phyloP scores from a whole-genome alignment of 2,888 invertebrate species.

The Chloroclysta siterata region DNA sequence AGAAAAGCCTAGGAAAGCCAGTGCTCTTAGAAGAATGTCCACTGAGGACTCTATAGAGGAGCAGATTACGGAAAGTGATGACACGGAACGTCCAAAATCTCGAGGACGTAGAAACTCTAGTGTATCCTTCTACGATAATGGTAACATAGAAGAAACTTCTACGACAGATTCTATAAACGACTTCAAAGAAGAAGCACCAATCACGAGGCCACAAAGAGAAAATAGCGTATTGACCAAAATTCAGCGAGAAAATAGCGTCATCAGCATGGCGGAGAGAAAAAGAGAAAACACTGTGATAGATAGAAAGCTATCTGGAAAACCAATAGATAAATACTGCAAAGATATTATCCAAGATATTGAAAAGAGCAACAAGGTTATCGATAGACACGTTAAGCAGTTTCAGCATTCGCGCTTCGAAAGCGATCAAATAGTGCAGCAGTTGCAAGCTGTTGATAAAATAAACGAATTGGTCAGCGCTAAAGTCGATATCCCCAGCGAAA shows the following conservation, averaged over 20 bases:
- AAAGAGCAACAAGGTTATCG: slow-evolving; percentile 76
- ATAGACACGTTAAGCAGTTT: slow-evolving; percentile 80
- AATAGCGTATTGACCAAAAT: slow-evolving; percentile 38
- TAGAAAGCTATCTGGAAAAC: slow-evolving; percentile 59
- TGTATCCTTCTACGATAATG: slow-evolving; percentile 66
- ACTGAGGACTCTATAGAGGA: slow-evolving; percentile 74
- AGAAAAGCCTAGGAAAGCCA: slow-evolving; percentile 57
- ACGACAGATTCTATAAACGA: slow-evolving; percentile 54
- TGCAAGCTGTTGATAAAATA: slow-evolving; percentile 80
- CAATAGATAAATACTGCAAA: slow-evolving; percentile 75
- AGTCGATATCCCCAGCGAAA: slow-evolving; percentile 63
- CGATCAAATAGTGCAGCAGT: slow-evolving; percentile 76
- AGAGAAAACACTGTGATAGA: slow-evolving; percentile 56
- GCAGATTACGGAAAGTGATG: slow-evolving; percentile 54
- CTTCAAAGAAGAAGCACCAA: slow-evolving; percentile 49
- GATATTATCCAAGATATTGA: slow-evolving; percentile 77
- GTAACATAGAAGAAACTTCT: slow-evolving; percentile 51
- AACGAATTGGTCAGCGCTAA: slow-evolving; percentile 73
- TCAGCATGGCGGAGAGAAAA: slow-evolving; percentile 26
- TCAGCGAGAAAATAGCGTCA: slow-evolving; percentile 47
- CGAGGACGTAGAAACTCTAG: slow-evolving; percentile 68
- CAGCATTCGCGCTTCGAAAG: slow-evolving; percentile 74
- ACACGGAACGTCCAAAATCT: slow-evolving; percentile 65
- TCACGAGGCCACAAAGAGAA: slow-evolving; percentile 49
- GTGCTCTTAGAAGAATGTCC: slow-evolving; percentile 63